phyloP scores from a whole-genome alignment of 2,888 invertebrate genomes.

The Aporophyla lueneburgensis region DNA sequence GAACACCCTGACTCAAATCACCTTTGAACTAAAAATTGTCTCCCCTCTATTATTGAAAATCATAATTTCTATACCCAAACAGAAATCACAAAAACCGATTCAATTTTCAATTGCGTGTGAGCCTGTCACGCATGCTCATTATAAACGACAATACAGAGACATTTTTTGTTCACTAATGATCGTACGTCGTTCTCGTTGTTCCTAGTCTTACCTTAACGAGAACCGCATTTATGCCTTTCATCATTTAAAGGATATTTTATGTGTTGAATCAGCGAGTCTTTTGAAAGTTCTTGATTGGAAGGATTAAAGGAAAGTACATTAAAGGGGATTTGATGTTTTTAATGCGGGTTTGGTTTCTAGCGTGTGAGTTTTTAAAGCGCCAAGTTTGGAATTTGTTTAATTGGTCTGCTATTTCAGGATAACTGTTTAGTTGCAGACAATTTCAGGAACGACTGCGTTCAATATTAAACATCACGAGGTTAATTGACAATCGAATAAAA shows the following conservation, averaged over 20 bases:
- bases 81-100: constrained; percentile 32
- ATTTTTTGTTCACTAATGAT: constrained; percentile 68
- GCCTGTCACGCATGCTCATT: constrained; percentile 56
- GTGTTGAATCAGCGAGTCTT: constrained; percentile 47
- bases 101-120: constrained; percentile 40
- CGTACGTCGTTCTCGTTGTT: constrained; percentile 42
- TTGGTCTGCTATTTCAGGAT: not conserved
- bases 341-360: constrained; percentile 9
- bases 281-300: constrained; percentile 26
- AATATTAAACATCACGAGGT: not conserved
- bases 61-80: not conserved
- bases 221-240: constrained; percentile 39
- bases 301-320: constrained; percentile 19
- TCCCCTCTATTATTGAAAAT: not conserved
- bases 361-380: too few species aligned
- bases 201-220: constrained; percentile 50
- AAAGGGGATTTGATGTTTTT: not conserved
- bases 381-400: too few species aligned
- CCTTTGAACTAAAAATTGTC: not conserved
- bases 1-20: not conserved
- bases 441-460: not conserved
- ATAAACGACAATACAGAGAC: constrained; percentile 58
- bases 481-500: not conserved
- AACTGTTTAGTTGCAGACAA: not conserved
- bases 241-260: constrained; percentile 32